Percentiles rank a stretch among this genome's conserved stretches.
Evolutionary conservation across 2,888 invertebrate species (phyloP).

Genomic region (Cremastobaeus sp.): DNA sequence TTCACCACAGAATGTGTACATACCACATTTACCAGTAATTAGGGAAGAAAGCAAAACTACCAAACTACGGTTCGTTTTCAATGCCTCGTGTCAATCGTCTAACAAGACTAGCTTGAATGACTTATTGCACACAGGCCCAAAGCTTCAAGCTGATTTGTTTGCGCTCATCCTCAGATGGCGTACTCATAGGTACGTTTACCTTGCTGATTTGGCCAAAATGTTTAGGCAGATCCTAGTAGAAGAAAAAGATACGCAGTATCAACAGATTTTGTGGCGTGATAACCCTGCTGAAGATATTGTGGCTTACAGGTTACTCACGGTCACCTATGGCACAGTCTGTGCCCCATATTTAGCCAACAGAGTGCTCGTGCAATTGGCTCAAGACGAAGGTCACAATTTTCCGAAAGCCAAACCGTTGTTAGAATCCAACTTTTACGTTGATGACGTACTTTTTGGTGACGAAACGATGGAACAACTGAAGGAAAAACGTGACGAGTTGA

Average conservation of each 20-base stretch:
- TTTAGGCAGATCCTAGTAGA: background rate
- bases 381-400: background rate
- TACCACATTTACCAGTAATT: background rate
- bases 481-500: too few relatives aligned
- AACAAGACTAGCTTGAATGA: conserved; percentile 1
- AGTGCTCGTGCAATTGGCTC: background rate
- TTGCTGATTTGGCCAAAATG: conserved; percentile 1
- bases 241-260: background rate
- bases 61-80: background rate
- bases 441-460: conserved; percentile 6
- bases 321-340: background rate
- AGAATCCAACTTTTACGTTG: background rate
- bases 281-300: background rate
- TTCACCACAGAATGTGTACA: background rate
- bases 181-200: background rate
- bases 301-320: background rate
- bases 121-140: background rate
- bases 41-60: background rate
- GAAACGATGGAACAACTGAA: too few relatives aligned
- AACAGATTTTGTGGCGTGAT: background rate
- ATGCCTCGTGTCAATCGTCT: background rate
- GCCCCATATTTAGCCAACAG: background rate
- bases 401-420: background rate
- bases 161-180: background rate
- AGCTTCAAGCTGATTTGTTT: background rate